These are phyloP conservation scores for Anas platyrhynchos DNA, from an alignment of 2,113 vertebrate genomes.

Conservation along the genomic window DNA sequence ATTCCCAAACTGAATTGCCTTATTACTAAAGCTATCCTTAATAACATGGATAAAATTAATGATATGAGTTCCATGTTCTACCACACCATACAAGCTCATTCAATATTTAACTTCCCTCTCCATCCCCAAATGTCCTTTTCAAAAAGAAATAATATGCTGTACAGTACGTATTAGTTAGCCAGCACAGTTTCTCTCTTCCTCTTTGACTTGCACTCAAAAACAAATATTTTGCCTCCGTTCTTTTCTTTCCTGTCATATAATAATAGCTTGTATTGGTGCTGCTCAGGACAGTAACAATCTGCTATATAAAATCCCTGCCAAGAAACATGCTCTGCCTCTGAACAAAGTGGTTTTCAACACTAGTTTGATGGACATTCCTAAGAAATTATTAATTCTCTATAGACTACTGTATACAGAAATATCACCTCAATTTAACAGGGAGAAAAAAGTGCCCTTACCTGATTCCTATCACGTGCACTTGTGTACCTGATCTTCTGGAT, in stretches of 20 bases:
- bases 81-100: not conserved
- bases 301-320: not conserved
- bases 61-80: not conserved
- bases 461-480: constrained; percentile 90
- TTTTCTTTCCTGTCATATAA: not conserved
- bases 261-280: not conserved
- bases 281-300: not conserved
- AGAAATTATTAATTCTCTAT: not conserved
- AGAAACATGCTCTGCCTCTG: not conserved
- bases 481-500: constrained; percentile 97
- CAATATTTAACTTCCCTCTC: not conserved
- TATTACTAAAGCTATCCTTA: not conserved
- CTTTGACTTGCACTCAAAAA: not conserved
- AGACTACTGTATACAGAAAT: not conserved
- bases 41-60: fast-evolving
- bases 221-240: not conserved
- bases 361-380: not conserved
- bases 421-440: not conserved
- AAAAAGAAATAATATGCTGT: not conserved
- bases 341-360: not conserved
- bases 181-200: not conserved
- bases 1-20: not conserved
- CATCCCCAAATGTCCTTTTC: not conserved
- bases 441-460: constrained; percentile 79
- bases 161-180: not conserved